A percentile compares a stretch with the other conserved stretches of the same genome.
Conservation (phyloP, 2,888 invertebrate species). For the Augiades crinisus region DNA sequence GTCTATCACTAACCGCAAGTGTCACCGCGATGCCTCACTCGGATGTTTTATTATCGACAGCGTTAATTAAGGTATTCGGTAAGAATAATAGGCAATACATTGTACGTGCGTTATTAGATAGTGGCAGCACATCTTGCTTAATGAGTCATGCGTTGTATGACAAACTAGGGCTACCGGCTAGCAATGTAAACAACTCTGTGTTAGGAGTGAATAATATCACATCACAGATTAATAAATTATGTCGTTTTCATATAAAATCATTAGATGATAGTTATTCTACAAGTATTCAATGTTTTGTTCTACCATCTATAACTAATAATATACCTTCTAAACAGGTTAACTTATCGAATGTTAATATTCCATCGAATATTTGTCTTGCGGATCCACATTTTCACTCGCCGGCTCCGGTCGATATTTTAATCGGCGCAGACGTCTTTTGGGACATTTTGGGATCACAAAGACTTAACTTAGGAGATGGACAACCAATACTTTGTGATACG, state of each 20-base stretch:
- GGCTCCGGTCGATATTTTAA: slow-evolving; percentile 32
- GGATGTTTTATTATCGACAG: slow-evolving; percentile 13
- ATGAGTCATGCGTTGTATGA: slow-evolving; percentile 4
- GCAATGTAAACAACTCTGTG: background rate
- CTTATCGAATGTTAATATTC: slow-evolving; percentile 29
- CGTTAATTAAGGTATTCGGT: slow-evolving; percentile 7
- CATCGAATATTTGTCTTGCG: slow-evolving; percentile 31
- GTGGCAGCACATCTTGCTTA: slow-evolving; percentile 16
- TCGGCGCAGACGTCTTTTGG: slow-evolving; percentile 36
- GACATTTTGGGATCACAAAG: slow-evolving; percentile 30
- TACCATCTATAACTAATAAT: background rate
- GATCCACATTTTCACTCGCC: slow-evolving; percentile 35
- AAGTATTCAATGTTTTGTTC: slow-evolving; percentile 1
- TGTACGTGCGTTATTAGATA: slow-evolving; percentile 8
- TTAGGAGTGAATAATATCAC: slow-evolving; percentile 7
- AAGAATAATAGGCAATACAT: background rate
- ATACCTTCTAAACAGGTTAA: slow-evolving; percentile 25
- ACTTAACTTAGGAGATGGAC: slow-evolving; percentile 25
- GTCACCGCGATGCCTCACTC: background rate
- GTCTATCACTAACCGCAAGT: background rate
- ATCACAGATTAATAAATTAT: background rate
- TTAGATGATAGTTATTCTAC: slow-evolving; percentile 2
- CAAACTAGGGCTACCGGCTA: background rate
- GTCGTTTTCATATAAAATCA: background rate
- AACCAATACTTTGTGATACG: slow-evolving; percentile 30